Conservation (phyloP, 2,888 invertebrate genomes). For the Apocheima hispidaria region DNA sequence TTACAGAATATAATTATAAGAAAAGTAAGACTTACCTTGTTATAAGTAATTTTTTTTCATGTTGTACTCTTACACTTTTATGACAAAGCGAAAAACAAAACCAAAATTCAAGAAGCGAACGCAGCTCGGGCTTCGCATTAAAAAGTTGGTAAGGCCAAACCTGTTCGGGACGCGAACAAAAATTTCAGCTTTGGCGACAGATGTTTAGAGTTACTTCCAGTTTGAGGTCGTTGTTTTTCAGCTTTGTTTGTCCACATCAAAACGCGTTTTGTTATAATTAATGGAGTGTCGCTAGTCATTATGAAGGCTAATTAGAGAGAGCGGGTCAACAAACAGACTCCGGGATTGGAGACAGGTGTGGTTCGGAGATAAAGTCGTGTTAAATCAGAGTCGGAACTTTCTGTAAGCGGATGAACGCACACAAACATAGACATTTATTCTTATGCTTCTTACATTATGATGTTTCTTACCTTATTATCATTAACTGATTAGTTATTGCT, state of each 20-base stretch:
- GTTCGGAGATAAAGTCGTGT: constrained; percentile 48
- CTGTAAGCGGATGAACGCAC: constrained; percentile 1
- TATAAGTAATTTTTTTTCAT: too few species aligned
- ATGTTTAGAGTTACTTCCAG: constrained; percentile 59
- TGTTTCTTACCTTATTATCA: background rate
- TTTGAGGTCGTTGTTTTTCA: constrained; percentile 56
- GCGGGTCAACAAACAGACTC: constrained; percentile 66
- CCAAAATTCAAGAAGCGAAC: constrained; percentile 45
- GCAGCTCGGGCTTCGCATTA: constrained; percentile 50
- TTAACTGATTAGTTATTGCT: too few species aligned
- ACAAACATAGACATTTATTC: background rate
- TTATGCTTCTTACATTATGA: background rate
- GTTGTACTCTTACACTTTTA: background rate
- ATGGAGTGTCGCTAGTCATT: constrained; percentile 71
- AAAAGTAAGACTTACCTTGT: constrained; percentile 16
- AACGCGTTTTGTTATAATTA: constrained; percentile 72
- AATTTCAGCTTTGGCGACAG: constrained; percentile 59
- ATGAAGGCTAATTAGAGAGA: constrained; percentile 74
- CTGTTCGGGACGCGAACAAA: constrained; percentile 50
- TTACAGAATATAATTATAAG: too few species aligned
- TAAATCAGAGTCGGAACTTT: constrained; percentile 18
- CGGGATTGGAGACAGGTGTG: constrained; percentile 70
- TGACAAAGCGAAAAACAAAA: constrained; percentile 37
- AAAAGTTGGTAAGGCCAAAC: constrained; percentile 54
- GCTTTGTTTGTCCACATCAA: constrained; percentile 59